These are phyloP conservation scores for Lepidocyrtoides sp. DNA, from an alignment of 2,888 invertebrate species.

Conservation along the genomic window DNA sequence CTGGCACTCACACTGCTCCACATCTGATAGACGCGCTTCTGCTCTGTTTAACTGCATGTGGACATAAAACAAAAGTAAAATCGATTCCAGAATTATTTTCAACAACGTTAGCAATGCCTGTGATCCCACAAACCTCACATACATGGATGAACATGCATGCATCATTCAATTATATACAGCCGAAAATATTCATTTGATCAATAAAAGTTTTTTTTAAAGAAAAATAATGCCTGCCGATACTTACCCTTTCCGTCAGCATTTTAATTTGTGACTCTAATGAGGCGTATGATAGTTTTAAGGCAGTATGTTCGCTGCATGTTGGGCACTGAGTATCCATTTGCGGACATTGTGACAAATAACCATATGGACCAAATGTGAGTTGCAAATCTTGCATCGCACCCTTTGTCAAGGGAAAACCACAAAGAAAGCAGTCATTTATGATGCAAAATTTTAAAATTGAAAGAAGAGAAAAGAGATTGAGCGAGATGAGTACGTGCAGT, in stretches of 20 bases:
- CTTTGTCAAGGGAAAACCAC: conserved; percentile 88
- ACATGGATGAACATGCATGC: no score
- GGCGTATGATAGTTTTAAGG: conserved; percentile 94
- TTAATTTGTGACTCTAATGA: conserved; percentile 93
- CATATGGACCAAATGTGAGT: conserved; percentile 94
- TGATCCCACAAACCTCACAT: no score
- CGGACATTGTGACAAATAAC: conserved; percentile 95
- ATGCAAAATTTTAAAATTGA: no score
- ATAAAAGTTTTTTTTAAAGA: not conserved
- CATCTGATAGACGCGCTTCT: conserved; percentile 92
- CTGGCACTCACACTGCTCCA: conserved; percentile 97
- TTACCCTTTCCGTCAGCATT: conserved; percentile 94
- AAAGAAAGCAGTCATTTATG: not conserved
- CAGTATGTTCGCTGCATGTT: conserved; percentile 95
- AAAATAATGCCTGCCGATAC: conserved; percentile 83
- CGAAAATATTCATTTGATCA: no score
- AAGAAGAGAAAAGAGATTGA: no score
- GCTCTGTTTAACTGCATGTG: conserved; percentile 91
- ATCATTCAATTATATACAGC: no score
- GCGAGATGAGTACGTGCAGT: no score
- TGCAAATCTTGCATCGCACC: conserved; percentile 95
- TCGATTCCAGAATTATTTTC: not conserved
- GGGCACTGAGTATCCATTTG: conserved; percentile 95
- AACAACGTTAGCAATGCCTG: not conserved
- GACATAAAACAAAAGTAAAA: not conserved